Conservation (phyloP, 1,140 invertebrate species). For the Whitmania pigra region DNA sequence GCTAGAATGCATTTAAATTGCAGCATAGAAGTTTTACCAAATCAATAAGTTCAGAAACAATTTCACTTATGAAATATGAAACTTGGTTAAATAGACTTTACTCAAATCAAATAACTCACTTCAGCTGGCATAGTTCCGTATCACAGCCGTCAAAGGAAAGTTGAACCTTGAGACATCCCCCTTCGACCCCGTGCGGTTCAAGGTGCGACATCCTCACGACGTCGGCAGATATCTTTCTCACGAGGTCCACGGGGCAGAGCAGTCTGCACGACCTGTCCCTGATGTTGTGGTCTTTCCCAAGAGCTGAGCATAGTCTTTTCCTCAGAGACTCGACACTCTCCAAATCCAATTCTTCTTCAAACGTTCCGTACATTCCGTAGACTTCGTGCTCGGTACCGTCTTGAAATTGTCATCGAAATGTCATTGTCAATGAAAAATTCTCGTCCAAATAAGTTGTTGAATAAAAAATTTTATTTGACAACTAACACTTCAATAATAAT, state of each 20-base stretch:
- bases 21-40: background rate
- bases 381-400: background rate
- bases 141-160: background rate
- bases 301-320: background rate
- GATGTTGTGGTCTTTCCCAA: constrained; percentile 3
- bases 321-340: background rate
- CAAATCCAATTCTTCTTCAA: constrained; percentile 17
- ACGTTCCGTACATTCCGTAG: constrained; percentile 1
- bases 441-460: background rate
- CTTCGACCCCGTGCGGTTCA: constrained; percentile 9
- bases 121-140: background rate
- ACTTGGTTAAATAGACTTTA: no score
- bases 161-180: background rate
- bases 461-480: background rate
- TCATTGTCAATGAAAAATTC: background rate
- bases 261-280: background rate
- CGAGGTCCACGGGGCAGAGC: constrained; percentile 7
- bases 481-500: background rate
- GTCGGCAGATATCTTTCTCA: constrained; percentile 17
- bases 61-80: no score
- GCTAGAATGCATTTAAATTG: background rate
- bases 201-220: constrained; percentile 15
- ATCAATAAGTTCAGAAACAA: no score
- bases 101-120: background rate
- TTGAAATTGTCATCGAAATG: no score